Evolutionary conservation across 1,140 invertebrate genomes (phyloP).

Genomic region (Drosophila pseudoananassae): DNA sequence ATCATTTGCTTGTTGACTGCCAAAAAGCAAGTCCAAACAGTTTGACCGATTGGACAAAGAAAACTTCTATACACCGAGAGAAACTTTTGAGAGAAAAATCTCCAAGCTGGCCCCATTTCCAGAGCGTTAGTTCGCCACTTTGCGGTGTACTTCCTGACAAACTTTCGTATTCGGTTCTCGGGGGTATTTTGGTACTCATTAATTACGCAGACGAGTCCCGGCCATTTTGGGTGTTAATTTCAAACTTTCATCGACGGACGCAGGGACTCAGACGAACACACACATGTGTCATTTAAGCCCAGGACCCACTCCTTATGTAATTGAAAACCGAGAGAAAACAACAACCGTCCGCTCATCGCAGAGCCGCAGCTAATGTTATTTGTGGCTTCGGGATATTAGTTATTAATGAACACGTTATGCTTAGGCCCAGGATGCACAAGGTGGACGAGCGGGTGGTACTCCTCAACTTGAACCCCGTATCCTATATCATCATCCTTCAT

Average conservation of each 20-base stretch:
- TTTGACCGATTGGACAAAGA: constrained; percentile 69
- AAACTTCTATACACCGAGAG: constrained; percentile 52
- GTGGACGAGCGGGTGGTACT: constrained; percentile 4
- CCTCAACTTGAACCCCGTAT: constrained; percentile 27
- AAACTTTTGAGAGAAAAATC: neutral
- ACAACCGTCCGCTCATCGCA: constrained; percentile 44
- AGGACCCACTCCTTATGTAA: constrained; percentile 60
- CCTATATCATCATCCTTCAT: constrained; percentile 27
- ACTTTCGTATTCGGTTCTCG: constrained; percentile 52
- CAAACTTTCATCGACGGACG: constrained; percentile 74
- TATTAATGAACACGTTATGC: constrained; percentile 73
- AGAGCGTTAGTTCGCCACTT: too few relatives aligned
- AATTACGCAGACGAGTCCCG: constrained; percentile 63
- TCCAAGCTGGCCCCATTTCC: neutral
- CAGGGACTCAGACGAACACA: constrained; percentile 23
- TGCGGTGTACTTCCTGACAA: constrained; percentile 44
- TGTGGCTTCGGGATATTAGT: constrained; percentile 76
- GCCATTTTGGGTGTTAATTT: constrained; percentile 75
- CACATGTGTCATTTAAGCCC: constrained; percentile 43
- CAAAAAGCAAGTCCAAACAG: constrained; percentile 47
- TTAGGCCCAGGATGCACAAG: constrained; percentile 14
- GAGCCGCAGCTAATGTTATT: constrained; percentile 68
- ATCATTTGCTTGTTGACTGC: constrained; percentile 75
- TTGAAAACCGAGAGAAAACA: constrained; percentile 76
- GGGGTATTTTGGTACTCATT: constrained; percentile 71